Evolutionary conservation across 2,888 invertebrate species (phyloP), one percentile per base, ranked within the genome.

Genomic region (Kryphioiulus occultus): DNA sequence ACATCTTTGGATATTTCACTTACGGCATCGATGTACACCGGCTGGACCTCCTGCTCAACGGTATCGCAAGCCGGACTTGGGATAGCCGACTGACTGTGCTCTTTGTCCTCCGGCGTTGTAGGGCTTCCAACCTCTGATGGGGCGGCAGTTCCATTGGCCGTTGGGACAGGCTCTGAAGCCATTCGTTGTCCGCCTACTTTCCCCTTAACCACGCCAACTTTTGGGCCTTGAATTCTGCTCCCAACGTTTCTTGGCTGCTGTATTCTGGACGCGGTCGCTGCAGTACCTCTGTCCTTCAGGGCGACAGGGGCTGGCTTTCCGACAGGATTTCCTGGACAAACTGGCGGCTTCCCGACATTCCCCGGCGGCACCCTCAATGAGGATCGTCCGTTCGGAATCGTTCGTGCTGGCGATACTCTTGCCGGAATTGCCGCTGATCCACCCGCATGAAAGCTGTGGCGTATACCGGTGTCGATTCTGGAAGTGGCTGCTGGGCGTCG

Each of bases 401-500:
- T 39, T 30, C 35, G 12, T 17, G 30, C 35, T 1, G 53, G 44
- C 4, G 86, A 44, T 1, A 7, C 4, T 19, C 47, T 44, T 15
- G 47, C 26, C 19, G 47, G 35, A 86, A 47, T 22, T 15, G 22
- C 19, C 35, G 47, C 12, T 10, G 86, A 15, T 39, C 39, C 42
- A 7, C 47, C 86, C 0, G 87, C 26, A 47, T 87, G 87, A 44
- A 87, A 87, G 44, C 87, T 87, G 35, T 78, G 53, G 0, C 87
- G 39, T 42, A 44, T 44, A 30, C 78, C 53, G 32, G 53, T 59
- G 53, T 59, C 47, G n/a, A 47, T 86, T 35, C 86, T 59, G 0
- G 44, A 53, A 5, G 59, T 1, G 17, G 59, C 30, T 26, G 39
- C 39, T 9, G 39, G 39, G 19, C 85, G 44, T n/a, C 42, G n/a